A percentile compares a stretch with the other conserved stretches of the same genome.
phyloP scores from a whole-genome alignment of 64 coral and sea anemone species.

The Montipora efflorescens region DNA sequence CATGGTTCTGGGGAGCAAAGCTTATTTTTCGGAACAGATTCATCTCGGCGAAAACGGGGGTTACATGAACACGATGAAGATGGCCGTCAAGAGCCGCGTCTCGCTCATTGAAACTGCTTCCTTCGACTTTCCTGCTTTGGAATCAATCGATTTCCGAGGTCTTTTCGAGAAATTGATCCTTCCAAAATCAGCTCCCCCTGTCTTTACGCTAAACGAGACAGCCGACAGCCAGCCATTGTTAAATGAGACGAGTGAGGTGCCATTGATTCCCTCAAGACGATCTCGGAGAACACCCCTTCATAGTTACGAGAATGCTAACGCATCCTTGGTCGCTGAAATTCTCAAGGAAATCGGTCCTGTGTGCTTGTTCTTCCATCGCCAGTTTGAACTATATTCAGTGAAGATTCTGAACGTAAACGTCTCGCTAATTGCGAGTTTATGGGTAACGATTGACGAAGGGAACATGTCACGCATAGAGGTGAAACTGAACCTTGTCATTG shows the following conservation, averaged over 20 bases:
- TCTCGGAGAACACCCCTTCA: not conserved
- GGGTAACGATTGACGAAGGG: not conserved
- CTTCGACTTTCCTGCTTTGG: not conserved
- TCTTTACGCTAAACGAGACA: not conserved
- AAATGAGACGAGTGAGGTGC: not conserved
- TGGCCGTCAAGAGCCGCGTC: constrained; percentile 25
- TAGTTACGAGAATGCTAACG: not conserved
- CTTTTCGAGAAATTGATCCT: constrained; percentile 29
- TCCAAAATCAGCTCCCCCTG: constrained; percentile 21
- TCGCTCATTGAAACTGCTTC: constrained; percentile 21
- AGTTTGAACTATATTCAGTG: not conserved
- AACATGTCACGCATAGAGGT: not conserved
- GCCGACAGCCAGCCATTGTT: not conserved
- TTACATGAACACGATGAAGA: constrained; percentile 23
- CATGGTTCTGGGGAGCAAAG: constrained; percentile 2
- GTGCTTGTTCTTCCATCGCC: not conserved
- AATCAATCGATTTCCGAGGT: not conserved
- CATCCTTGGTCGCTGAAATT: not conserved
- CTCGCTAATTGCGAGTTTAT: not conserved
- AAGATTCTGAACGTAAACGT: not conserved
- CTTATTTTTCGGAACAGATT: constrained; percentile 28
- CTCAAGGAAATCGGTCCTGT: not conserved
- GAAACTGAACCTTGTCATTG: not conserved
- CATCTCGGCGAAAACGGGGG: constrained; percentile 43
- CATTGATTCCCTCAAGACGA: not conserved